A percentile compares a stretch with the other conserved stretches of the same genome.
These are phyloP conservation scores for Osmerus mordax DNA, from an alignment of 2,113 vertebrate genomes.

Conservation along the genomic window DNA sequence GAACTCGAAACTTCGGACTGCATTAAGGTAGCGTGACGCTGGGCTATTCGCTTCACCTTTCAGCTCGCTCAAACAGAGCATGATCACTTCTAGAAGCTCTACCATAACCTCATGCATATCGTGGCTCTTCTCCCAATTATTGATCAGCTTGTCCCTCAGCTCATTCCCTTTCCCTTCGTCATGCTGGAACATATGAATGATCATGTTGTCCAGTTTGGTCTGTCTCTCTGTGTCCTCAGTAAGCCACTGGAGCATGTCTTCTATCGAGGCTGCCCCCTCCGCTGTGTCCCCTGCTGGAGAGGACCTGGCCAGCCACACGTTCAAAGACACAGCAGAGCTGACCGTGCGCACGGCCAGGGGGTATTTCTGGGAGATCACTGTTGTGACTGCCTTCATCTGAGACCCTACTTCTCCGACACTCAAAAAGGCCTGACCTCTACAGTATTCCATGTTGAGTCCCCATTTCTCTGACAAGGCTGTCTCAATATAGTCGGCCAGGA, in stretches of 20 bases:
- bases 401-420: constrained; percentile 62
- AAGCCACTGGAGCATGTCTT: constrained; percentile 67
- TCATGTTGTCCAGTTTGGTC: constrained; percentile 64
- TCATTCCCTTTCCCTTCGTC: constrained; percentile 66
- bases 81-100: constrained; percentile 61
- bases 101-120: constrained; percentile 66
- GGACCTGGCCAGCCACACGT: constrained; percentile 68
- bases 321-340: constrained; percentile 65
- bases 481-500: constrained; percentile 63
- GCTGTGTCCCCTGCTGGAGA: constrained; percentile 49
- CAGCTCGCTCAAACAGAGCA: constrained; percentile 65
- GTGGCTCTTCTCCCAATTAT: constrained; percentile 72
- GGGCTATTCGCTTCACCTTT: constrained; percentile 45
- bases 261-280: constrained; percentile 48
- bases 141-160: constrained; percentile 65
- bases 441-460: constrained; percentile 75
- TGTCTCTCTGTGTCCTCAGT: constrained; percentile 62
- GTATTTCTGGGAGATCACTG: constrained; percentile 64
- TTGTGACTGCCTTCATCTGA: constrained; percentile 65
- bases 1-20: constrained; percentile 70
- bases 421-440: constrained; percentile 68
- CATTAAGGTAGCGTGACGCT: constrained; percentile 54
- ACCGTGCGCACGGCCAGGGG: constrained; percentile 63
- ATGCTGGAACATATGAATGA: constrained; percentile 57
- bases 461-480: constrained; percentile 70